These are phyloP conservation scores for Phortica variegata DNA, from an alignment of 1,140 invertebrate species.

Conservation along the genomic window DNA sequence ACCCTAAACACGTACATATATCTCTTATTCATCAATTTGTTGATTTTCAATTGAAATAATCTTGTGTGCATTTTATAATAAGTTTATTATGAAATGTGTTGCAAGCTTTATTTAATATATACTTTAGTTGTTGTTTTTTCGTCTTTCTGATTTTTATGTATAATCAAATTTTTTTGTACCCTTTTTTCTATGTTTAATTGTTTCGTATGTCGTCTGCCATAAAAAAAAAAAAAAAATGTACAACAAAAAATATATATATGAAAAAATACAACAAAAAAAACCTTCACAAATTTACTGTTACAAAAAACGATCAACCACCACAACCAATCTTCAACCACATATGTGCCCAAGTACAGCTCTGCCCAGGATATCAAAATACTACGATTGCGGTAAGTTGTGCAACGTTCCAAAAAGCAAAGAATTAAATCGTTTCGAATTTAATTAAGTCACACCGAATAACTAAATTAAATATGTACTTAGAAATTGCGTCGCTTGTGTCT, in stretches of 20 bases:
- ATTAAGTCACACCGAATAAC: not conserved
- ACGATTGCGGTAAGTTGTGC: constrained; percentile 65
- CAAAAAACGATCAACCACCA: no score
- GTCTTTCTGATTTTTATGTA: no score
- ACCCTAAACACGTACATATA: no score
- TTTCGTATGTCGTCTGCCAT: not conserved
- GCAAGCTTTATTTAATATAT: no score
- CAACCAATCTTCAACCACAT: no score
- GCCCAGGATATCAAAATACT: constrained; percentile 67
- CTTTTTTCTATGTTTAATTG: not conserved
- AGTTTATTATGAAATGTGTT: no score
- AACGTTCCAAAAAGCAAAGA: not conserved
- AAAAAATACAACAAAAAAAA: constrained; percentile 6
- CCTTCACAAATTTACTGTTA: constrained; percentile 14
- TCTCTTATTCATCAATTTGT: no score
- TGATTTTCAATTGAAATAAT: no score
- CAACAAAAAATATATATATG: constrained; percentile 1
- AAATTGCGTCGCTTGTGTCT: no score
- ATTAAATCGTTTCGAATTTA: no score
- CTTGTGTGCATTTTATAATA: no score
- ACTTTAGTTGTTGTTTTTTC: no score
- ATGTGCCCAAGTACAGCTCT: constrained; percentile 57
- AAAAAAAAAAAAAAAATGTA: constrained; percentile 1
- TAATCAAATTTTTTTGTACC: not conserved
- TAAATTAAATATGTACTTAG: not conserved